A percentile compares a stretch with the other conserved stretches of the same genome.
phyloP scores from a whole-genome alignment of 2,113 vertebrate species.

The Megaceryle maxima region DNA sequence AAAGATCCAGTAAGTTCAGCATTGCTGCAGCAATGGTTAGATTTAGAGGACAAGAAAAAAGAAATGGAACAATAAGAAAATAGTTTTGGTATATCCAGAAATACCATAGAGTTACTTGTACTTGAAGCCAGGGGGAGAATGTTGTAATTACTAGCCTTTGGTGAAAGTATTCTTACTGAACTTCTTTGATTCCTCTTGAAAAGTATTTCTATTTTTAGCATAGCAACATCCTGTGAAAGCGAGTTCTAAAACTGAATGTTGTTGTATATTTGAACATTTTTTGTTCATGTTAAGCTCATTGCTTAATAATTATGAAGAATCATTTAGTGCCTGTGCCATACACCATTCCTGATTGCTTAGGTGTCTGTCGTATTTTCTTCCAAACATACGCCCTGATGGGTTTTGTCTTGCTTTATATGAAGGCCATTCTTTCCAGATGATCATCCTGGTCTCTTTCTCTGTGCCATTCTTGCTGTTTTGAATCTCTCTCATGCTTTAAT shows the following conservation, averaged over 20 bases:
- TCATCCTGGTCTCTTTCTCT: not conserved
- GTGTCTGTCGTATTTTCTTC: not conserved
- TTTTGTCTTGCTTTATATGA: not conserved
- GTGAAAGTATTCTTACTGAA: not conserved
- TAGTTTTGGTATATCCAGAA: not conserved
- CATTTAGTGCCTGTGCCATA: not conserved
- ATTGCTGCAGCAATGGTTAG: not conserved
- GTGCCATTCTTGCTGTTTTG: not conserved
- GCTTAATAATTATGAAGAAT: not conserved
- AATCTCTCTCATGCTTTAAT: not conserved
- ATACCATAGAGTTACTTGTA: not conserved
- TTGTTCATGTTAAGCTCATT: not conserved
- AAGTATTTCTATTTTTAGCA: not conserved
- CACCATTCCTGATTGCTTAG: rapidly evolving
- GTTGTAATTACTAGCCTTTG: not conserved
- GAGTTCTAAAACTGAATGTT: not conserved
- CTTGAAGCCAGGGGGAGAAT: not conserved
- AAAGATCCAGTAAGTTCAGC: not conserved
- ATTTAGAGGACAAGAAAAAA: not conserved
- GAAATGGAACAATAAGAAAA: not conserved
- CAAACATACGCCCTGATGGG: not conserved
- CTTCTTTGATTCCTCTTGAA: not conserved
- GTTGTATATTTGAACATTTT: not conserved
- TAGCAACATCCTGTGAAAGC: not conserved
- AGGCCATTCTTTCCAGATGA: not conserved